phyloP scores from a whole-genome alignment of 2,797 vertebrate species.

The Sebastes glaucus region DNA sequence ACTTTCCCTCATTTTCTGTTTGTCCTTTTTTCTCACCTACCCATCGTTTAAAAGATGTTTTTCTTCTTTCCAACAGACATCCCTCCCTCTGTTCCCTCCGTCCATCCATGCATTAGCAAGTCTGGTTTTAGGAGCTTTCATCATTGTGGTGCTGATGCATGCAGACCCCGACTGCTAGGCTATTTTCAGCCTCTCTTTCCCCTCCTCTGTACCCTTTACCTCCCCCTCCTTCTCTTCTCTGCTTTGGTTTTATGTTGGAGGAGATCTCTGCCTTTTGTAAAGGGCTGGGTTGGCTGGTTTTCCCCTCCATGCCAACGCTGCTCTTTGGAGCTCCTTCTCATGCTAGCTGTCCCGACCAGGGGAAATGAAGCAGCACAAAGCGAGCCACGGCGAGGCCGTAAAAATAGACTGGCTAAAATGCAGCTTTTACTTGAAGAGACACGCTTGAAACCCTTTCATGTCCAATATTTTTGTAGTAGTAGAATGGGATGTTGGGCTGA shows the following conservation, averaged over 20 bases:
- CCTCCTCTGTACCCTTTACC: neutral
- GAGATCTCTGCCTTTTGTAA: constrained; percentile 40
- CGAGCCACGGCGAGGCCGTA: constrained; percentile 42
- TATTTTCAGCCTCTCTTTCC: constrained; percentile 51
- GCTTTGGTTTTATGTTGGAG: constrained; percentile 58
- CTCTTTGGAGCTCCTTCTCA: constrained; percentile 58
- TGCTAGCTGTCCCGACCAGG: constrained; percentile 50
- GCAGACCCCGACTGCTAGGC: constrained; percentile 44
- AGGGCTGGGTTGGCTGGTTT: constrained; percentile 60
- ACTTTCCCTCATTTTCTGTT: neutral
- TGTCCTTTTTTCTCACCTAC: neutral
- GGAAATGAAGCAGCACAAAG: constrained; percentile 62
- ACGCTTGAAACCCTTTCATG: constrained; percentile 41
- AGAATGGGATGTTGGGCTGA: neutral
- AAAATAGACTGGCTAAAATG: constrained; percentile 66
- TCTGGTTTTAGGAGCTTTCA: constrained; percentile 46
- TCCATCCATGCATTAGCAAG: constrained; percentile 39
- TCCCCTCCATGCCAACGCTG: constrained; percentile 52
- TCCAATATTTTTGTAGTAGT: constrained; percentile 13
- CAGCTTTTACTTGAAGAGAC: constrained; percentile 47
- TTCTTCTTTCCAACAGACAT: constrained; percentile 13
- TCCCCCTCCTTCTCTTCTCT: neutral
- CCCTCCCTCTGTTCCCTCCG: constrained; percentile 13
- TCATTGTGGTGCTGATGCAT: constrained; percentile 60
- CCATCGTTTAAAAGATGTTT: constrained; percentile 8